Evolutionary conservation across 2,888 invertebrate species (phyloP), one percentile per base, ranked within the genome.

Genomic region (Tricholauxania praeusta): DNA sequence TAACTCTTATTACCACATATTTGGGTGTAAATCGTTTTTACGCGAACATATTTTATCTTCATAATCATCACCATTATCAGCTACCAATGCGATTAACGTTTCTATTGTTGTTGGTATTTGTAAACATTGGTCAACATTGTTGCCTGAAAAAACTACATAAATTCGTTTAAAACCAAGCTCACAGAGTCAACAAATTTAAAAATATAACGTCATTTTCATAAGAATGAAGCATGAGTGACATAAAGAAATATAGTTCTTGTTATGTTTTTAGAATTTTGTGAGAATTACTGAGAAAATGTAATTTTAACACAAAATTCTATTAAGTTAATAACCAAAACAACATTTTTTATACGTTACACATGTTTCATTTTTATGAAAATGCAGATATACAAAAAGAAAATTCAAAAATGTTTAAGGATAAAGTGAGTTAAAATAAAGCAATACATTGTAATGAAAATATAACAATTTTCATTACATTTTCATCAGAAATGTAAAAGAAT

Each of bases 11-110:
- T 87, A 88, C 87, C 87, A 87, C 85, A 88, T 81, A 80, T 85
- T 83, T 81, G 87, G 83, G 82, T 85, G 87, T 80, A 87, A 82
- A 79, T 87, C 86, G 84, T 85, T 87, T 85, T 85, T 88, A 82
- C 83, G 85, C 83, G 85, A 82, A 80, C 86, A 85, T 89, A 91
- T 90, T 87, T 90, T 90, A 88, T 90, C 90, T 90, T 91, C 91
- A 89, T 90, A 91, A 86, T 89, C 90, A 89, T 91, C 91, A 83
- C 91, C 91, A 88, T 90, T 90, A 88, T 88, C 87, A 85, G 91
- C 90, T 84, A 91, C 91, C 85, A 87, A 84, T 85, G 91, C 90
- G 86, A 87, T 88, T 84, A 91, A 90, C 82, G 90, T 89, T 80
- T 88, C 87, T 86, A 87, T 82, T 89, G 90, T 85, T 83, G 87